These are phyloP conservation scores for Nibea coibor DNA, from an alignment of 2,113 vertebrate species.

Conservation along the genomic window DNA sequence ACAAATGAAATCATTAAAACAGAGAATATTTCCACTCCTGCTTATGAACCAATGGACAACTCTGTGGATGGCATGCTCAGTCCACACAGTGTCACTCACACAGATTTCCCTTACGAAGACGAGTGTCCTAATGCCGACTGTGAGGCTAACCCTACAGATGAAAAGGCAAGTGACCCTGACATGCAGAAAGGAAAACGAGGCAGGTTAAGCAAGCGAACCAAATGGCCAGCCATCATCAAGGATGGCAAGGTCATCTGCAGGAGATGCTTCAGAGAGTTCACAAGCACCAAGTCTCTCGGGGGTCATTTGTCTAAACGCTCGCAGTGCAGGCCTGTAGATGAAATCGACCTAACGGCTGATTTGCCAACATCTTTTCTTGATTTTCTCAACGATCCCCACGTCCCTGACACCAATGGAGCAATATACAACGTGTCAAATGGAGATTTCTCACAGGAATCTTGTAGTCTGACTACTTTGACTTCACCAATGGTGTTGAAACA, in stretches of 20 bases:
- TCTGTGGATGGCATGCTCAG: slow-evolving; percentile 72
- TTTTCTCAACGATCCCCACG: slow-evolving; percentile 91
- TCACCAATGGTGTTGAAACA: slow-evolving; percentile 71
- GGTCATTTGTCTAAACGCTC: slow-evolving; percentile 97
- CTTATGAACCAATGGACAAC: slow-evolving; percentile 71
- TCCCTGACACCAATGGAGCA: slow-evolving; percentile 77
- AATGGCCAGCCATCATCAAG: slow-evolving; percentile 98
- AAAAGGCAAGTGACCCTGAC: slow-evolving; percentile 80
- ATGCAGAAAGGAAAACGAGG: slow-evolving; percentile 90
- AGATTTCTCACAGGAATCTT: slow-evolving; percentile 77
- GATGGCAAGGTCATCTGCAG: slow-evolving; percentile 98
- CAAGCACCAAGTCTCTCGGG: slow-evolving; percentile 96
- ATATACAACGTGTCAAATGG: slow-evolving; percentile 75
- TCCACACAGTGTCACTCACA: slow-evolving; percentile 51
- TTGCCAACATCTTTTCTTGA: slow-evolving; percentile 92
- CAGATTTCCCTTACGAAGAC: slow-evolving; percentile 78
- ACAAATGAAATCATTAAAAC: slow-evolving; percentile 62
- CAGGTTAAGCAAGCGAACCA: slow-evolving; percentile 88
- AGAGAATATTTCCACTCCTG: slow-evolving; percentile 50
- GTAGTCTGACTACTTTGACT: slow-evolving; percentile 71
- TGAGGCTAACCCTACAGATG: slow-evolving; percentile 63
- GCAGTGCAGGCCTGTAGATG: slow-evolving; percentile 94
- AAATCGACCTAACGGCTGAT: slow-evolving; percentile 92
- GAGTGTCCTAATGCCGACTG: slow-evolving; percentile 74
- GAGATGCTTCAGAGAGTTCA: slow-evolving; percentile 97